Evolutionary conservation across 1,140 invertebrate genomes (phyloP).

Genomic region (Drosophila equinoxialis): DNA sequence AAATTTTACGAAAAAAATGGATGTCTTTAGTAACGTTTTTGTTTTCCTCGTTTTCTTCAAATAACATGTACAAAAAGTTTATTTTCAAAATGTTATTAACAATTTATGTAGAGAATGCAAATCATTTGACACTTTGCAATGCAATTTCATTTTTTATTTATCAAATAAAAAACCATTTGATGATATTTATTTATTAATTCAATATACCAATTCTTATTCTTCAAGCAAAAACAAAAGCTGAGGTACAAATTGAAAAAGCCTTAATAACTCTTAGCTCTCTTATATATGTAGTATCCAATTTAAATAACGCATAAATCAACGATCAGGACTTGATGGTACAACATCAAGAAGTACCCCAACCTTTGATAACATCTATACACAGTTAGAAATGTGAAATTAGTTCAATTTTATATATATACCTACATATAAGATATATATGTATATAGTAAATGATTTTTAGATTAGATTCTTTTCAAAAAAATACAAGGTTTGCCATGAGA

Average conservation of each 20-base stretch:
- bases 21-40: not conserved
- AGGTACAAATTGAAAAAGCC: constrained; percentile 77
- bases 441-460: constrained; percentile 24
- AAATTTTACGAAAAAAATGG: too few species aligned
- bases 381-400: not conserved
- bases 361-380: constrained; percentile 14
- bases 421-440: constrained; percentile 21
- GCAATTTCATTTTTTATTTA: not conserved
- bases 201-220: constrained; percentile 73
- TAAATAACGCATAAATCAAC: constrained; percentile 72
- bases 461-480: constrained; percentile 52
- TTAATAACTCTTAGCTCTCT: constrained; percentile 62
- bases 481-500: constrained; percentile 48
- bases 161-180: constrained; percentile 61
- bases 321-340: constrained; percentile 55
- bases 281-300: constrained; percentile 48
- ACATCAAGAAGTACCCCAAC: constrained; percentile 34
- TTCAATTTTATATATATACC: not conserved
- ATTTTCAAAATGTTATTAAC: not conserved
- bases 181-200: constrained; percentile 73
- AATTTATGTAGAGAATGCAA: not conserved
- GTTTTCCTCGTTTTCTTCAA: not conserved
- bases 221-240: constrained; percentile 62
- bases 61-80: not conserved
- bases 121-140: too few species aligned